Evolutionary conservation across 1,140 invertebrate species (phyloP), one percentile per base, ranked within the genome.

Genomic region (Drosophila virilis): DNA sequence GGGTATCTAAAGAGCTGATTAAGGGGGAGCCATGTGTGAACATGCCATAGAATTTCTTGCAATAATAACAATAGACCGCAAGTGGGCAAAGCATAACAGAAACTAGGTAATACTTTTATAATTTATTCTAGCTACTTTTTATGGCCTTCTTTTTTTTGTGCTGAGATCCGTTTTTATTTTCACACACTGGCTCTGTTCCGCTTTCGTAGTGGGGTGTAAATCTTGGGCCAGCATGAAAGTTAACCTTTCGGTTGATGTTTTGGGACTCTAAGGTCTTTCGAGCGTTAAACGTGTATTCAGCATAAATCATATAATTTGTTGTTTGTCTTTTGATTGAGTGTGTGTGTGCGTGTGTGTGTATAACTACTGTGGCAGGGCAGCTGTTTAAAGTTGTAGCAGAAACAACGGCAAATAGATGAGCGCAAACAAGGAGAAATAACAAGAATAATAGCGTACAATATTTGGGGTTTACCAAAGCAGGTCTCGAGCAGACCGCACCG

Each of bases 21-120:
- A 28, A 5, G 4, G 13, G 9, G 17, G 43, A 67, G 32, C n/a
- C n/a, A 28, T 59, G 43, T 74, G 73, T 70, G 60, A 78, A 75
- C 45, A 65, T 46, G 48, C 15, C 37, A 40, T 60, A 78, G 69
- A 74, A 82, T 62, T 67, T 59, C 51, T 78, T 77, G 70, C 71
- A 79, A 70, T 69, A 74, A 82, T 71, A 82, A 83, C 83, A 76
- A 57, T 40, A 66, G 52, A 43, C 38, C 70, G 22, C 13, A 73
- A 60, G 70, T 66, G 55, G 17, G 22, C 12, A 66, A 66, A 59
- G 55, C 69, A 57, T 43, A 51, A 52, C 62, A 79, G 66, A 78
- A 86, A 85, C 81, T 86, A 75, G 82, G 82, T 86, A 86, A 85
- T 72, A 74, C 82, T 80, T 78, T 78, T 86, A 84, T 86, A 84